A percentile compares a stretch with the other conserved stretches of the same genome.
These are phyloP conservation scores for Alviniconcha marisindica DNA, from an alignment of 1,140 invertebrate species.

Conservation along the genomic window DNA sequence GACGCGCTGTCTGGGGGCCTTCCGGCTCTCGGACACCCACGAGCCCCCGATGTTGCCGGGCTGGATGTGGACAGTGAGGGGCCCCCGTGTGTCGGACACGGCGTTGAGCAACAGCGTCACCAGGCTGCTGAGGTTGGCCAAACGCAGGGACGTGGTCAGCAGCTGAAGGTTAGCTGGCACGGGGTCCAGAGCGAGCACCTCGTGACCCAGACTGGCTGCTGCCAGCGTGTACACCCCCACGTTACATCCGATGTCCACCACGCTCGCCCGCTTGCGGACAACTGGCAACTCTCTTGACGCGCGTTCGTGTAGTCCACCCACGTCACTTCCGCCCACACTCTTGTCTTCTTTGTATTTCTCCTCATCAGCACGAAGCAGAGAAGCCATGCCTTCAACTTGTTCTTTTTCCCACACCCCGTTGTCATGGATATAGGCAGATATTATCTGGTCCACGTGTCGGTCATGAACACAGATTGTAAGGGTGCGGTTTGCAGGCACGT, in stretches of 20 bases:
- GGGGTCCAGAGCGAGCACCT: conserved; percentile 68
- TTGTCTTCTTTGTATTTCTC: conserved; percentile 8
- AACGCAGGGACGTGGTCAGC: conserved; percentile 54
- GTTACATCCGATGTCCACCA: conserved; percentile 72
- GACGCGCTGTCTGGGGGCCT: not conserved
- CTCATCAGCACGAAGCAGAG: conserved; percentile 23
- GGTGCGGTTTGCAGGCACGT: conserved; percentile 40
- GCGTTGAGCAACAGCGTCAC: conserved; percentile 62
- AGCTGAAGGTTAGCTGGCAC: conserved; percentile 55
- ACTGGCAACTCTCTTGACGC: not conserved
- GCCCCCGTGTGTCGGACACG: conserved; percentile 54
- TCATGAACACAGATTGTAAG: conserved; percentile 57
- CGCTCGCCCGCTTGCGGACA: conserved; percentile 8
- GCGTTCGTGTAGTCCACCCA: too few relatives aligned
- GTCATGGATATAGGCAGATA: conserved; percentile 51
- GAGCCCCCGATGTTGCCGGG: conserved; percentile 62
- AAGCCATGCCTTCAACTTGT: conserved; percentile 47
- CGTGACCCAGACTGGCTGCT: conserved; percentile 59
- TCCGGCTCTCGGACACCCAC: conserved; percentile 35
- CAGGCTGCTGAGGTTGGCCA: conserved; percentile 50
- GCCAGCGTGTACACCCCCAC: conserved; percentile 68
- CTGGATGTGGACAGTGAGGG: conserved; percentile 49
- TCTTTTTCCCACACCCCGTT: conserved; percentile 55
- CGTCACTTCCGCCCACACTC: not conserved
- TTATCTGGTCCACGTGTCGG: conserved; percentile 50